Base-by-base conservation (phyloP, 2,888 invertebrate genomes). In the Dryadula phaetusa region DNA sequence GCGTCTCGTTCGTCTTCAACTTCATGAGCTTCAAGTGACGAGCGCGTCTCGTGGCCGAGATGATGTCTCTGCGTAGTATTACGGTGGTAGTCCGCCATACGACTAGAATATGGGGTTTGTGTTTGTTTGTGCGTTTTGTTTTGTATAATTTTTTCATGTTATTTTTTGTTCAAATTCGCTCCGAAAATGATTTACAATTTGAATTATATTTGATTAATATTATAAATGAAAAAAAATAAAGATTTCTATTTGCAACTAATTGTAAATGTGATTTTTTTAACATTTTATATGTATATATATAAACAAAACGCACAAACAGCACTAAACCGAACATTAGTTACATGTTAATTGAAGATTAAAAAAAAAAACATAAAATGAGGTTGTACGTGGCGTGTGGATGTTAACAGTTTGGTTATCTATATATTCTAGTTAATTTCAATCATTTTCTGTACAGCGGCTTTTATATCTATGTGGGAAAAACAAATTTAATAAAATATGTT, bases 351-450 rank as follows among this genome's bases (percentile, higher is more conserved):
- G 75, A 77, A 79, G 78, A n/a, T n/a, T n/a, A 52, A 79, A 76
- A 78, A 76, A 77, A 79, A 79, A 60, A 78, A 76, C 78, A 76
- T 74, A 76, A 79, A 77, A 49, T 42, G 79, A 70, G 83, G 86
- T 86, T 86, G 88, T 87, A 87, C 84, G 85, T 86, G 40, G 56
- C 44, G 58, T 28, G 44, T 60, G 60, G 28, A 14, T 60, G 44
- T 44, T 60, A 56, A 28, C 44, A 28, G 28, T 32, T 44, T 46
- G 60, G 16, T 32, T 60, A 60, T 60, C 32, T 32, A 28, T 60
- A 60, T 60, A 32, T 18, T 60, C 44, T 60, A 60, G 60, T 60
- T 60, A 60, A 46, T 44, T 60, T 60, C n/a, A 10, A 40, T 40
- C 22, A 44, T 60, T 60, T 16, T 60, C 32, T 60, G 60, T 18